Percentiles rank a stretch among this genome's conserved stretches.
phyloP scores from a whole-genome alignment of 2,888 invertebrate species.

The Melikaiella ostensackeni region DNA sequence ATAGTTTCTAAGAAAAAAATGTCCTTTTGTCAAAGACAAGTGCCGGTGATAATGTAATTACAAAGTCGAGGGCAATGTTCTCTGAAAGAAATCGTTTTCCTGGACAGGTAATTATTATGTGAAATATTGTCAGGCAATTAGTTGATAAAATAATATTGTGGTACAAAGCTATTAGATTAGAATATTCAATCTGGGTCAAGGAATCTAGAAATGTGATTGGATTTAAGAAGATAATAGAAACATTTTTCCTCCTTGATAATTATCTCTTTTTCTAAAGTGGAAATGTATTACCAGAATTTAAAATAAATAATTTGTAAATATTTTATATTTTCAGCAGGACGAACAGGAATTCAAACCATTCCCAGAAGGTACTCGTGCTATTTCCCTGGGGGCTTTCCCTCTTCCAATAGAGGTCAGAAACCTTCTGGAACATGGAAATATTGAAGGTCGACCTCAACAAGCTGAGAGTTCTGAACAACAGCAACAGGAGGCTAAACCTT shows the following conservation, averaged over 20 bases:
- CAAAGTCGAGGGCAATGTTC: slow-evolving; percentile 17
- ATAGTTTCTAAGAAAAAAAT: not conserved
- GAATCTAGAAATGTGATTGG: not conserved
- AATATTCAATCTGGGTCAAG: slow-evolving; percentile 15
- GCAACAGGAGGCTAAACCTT: slow-evolving; percentile 67
- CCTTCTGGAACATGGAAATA: slow-evolving; percentile 70
- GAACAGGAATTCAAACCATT: slow-evolving; percentile 71
- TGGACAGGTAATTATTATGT: slow-evolving; percentile 1
- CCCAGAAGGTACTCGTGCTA: slow-evolving; percentile 67
- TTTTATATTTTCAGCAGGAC: slow-evolving; percentile 47
- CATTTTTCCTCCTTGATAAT: not conserved
- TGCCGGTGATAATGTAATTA: slow-evolving; percentile 1
- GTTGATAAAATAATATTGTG: not conserved
- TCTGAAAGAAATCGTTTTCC: not conserved
- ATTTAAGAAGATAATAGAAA: not conserved
- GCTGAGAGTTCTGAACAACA: slow-evolving; percentile 63
- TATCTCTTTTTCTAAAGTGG: not conserved
- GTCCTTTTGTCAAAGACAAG: not conserved
- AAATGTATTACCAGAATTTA: not conserved
- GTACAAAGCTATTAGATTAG: not conserved
- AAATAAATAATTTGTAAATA: not conserved
- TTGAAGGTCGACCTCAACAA: slow-evolving; percentile 66
- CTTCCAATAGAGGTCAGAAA: slow-evolving; percentile 71
- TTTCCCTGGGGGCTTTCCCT: slow-evolving; percentile 67
- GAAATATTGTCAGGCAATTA: slow-evolving; percentile 9